A percentile compares a stretch with the other conserved stretches of the same genome.
Evolutionary conservation across 2,113 vertebrate genomes (phyloP).

Genomic region (Thermophis baileyi): DNA sequence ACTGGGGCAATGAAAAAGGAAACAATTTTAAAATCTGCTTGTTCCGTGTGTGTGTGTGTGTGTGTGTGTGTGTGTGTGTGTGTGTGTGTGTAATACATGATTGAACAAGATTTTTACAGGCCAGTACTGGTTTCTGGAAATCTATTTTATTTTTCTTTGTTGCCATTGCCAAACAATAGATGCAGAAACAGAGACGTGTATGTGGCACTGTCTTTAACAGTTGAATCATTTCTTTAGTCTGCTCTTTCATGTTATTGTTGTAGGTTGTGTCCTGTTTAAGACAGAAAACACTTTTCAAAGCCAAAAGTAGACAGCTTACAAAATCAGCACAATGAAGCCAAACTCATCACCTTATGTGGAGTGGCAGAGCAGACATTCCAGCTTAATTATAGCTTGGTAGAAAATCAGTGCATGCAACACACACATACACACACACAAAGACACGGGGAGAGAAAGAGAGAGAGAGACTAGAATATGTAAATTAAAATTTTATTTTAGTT

Average conservation of each 20-base stretch:
- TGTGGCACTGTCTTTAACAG: slow-evolving; percentile 66
- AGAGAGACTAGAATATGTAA: not conserved
- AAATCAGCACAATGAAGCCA: slow-evolving; percentile 11
- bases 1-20: slow-evolving; percentile 71
- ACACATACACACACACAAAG: not conserved
- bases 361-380: not conserved
- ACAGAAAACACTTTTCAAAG: slow-evolving; percentile 62
- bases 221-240: slow-evolving; percentile 67
- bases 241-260: slow-evolving; percentile 43
- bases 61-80: too few species aligned
- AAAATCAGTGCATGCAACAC: not conserved
- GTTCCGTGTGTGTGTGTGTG: not conserved
- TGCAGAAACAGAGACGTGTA: slow-evolving; percentile 72
- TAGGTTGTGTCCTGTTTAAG: slow-evolving; percentile 52
- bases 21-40: slow-evolving; percentile 65
- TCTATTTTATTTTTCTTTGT: slow-evolving; percentile 82
- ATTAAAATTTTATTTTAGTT: not conserved
- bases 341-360: slow-evolving; percentile 27
- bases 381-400: slow-evolving; percentile 20
- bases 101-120: slow-evolving; percentile 80
- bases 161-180: slow-evolving; percentile 70
- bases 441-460: not conserved
- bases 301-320: slow-evolving; percentile 42
- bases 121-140: slow-evolving; percentile 69
- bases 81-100: slow-evolving; percentile 53